Base-by-base conservation (phyloP, 2,888 invertebrate genomes). In the Pemphredon lugubris region DNA sequence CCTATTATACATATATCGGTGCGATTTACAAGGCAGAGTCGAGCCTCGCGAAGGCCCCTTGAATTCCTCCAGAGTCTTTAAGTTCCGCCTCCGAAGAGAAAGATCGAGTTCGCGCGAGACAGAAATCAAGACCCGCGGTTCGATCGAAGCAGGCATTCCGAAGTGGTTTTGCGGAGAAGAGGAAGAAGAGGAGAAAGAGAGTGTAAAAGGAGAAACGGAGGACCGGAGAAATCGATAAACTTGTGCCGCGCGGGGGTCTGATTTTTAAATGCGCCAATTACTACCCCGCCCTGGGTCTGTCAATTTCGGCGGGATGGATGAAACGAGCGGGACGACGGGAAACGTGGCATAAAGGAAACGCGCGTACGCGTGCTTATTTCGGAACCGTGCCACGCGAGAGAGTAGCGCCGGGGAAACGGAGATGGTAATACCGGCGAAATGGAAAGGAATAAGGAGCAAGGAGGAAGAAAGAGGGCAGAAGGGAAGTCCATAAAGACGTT, bases 401-500 rank as follows among this genome's bases (percentile, higher is more conserved):
- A n/a, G 9, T 26, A n/a, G n/a, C n/a, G n/a, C 26, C 7, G 4
- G 2, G 26, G 11, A 14, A n/a, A n/a, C n/a, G 40, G 34, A 9
- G 21, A 16, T 30, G 20, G 44, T 20, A 45, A 67, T 32, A 37
- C 48, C 40, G 63, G 21, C 26, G 53, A 18, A 21, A 47, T 30
- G 11, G 34, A 18, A 40, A 3, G 40, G 9, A 16, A 16, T 16
- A 40, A 44, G 21, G 11, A 44, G 4, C 18, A 20, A 13, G 9
- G 9, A 7, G 13, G 13, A 0, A 18, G n/a, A 14, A 0, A 14
- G 6, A 16, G 11, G 1, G 40, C 34, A 26, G 2, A 51, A 74
- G 70, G 72, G 63, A 68, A 69, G 80, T 72, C 73, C 78, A 84
- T 83, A 82, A 82, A 84, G 82, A 81, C 73, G 75, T 84, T 83